Percentiles rank a stretch among this genome's conserved stretches.
phyloP scores from a whole-genome alignment of 2,888 invertebrate species.

The Temnothorax unifasciatus region DNA sequence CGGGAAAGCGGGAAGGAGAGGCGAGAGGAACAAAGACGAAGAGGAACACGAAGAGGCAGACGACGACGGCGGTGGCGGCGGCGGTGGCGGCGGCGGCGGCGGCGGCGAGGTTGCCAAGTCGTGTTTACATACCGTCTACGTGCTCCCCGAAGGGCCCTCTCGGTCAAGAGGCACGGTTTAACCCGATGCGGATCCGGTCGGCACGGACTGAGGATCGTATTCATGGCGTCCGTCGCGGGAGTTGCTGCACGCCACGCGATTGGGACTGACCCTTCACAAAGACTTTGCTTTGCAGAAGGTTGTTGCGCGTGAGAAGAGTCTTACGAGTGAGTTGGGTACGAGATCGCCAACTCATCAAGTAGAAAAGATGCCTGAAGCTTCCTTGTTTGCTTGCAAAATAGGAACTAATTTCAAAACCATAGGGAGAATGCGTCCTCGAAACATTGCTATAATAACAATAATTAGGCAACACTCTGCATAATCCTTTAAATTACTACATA shows the following conservation, averaged over 20 bases:
- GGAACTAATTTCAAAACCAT: background rate
- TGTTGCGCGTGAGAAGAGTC: background rate
- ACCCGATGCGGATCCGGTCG: slow-evolving; percentile 59
- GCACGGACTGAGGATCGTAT: slow-evolving; percentile 55
- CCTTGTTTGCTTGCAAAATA: background rate
- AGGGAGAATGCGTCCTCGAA: background rate
- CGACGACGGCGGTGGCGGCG: background rate
- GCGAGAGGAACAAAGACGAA: slow-evolving; percentile 33
- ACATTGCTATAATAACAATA: background rate
- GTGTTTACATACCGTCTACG: slow-evolving; percentile 58
- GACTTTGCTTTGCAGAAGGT: slow-evolving; percentile 30
- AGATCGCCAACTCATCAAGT: background rate
- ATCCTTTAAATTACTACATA: background rate
- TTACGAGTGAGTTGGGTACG: background rate
- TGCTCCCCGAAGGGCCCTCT: slow-evolving; percentile 50
- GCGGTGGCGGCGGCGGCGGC: too few species aligned
- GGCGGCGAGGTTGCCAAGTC: slow-evolving; percentile 53
- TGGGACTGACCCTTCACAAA: slow-evolving; percentile 40
- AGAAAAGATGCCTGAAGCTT: background rate
- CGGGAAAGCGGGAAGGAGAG: background rate
- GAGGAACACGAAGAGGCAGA: slow-evolving; percentile 42
- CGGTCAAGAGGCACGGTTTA: slow-evolving; percentile 61
- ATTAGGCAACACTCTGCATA: background rate
- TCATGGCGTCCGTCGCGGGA: slow-evolving; percentile 35
- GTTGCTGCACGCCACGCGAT: slow-evolving; percentile 1